Percentiles rank a stretch among this genome's conserved stretches.
phyloP scores from a whole-genome alignment of 2,113 vertebrate species.

The Anolis carolinensis region DNA sequence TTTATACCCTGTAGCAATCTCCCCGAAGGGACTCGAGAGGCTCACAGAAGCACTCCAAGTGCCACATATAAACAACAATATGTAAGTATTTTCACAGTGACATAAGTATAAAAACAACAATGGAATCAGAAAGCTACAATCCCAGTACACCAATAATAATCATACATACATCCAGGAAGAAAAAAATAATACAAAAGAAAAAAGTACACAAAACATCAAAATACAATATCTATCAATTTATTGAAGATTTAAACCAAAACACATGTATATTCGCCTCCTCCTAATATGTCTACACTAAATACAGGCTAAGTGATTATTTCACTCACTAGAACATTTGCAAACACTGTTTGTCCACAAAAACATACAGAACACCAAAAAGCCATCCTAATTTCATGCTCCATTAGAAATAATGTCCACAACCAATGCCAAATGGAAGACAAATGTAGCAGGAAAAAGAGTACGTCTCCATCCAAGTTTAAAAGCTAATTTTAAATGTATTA shows the following conservation, averaged over 20 bases:
- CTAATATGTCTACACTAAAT: not conserved
- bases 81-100: no score
- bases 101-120: no score
- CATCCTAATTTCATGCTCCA: slow-evolving; percentile 9
- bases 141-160: not conserved
- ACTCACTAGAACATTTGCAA: not conserved
- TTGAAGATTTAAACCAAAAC: not conserved
- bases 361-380: not conserved
- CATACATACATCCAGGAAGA: not conserved
- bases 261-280: slow-evolving; percentile 10
- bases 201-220: not conserved
- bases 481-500: not conserved
- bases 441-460: not conserved
- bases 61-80: no score
- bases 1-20: no score
- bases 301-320: not conserved
- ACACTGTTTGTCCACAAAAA: not conserved
- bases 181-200: not conserved
- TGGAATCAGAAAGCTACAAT: not conserved
- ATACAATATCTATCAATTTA: not conserved
- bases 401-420: slow-evolving; percentile 8
- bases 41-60: no score
- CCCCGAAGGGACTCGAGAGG: no score
- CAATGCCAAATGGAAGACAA: not conserved
- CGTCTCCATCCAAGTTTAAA: not conserved